Percentiles rank a stretch among this genome's conserved stretches.
Evolutionary conservation across 2,888 invertebrate species (phyloP).

Genomic region (Germaria angustata): DNA sequence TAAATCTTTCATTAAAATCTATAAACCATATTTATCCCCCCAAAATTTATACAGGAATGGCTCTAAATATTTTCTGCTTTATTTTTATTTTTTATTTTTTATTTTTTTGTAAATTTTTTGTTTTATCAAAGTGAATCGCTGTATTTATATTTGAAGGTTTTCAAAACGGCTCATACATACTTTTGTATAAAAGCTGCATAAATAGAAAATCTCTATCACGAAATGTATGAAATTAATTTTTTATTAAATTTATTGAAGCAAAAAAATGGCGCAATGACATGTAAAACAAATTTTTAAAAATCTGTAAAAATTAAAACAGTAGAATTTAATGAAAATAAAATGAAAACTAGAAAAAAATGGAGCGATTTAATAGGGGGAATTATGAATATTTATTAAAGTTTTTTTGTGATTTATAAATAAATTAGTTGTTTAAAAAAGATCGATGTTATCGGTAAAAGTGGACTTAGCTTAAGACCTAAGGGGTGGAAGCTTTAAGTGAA

Average conservation of each 20-base stretch:
- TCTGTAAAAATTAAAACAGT: too few relatives aligned
- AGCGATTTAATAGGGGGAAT: background rate
- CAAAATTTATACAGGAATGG: slow-evolving; percentile 50
- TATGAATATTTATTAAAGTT: background rate
- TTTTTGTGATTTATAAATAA: too few relatives aligned
- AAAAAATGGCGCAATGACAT: slow-evolving; percentile 41
- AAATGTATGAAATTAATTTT: slow-evolving; percentile 3
- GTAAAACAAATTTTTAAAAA: slow-evolving; percentile 30
- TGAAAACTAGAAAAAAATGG: background rate
- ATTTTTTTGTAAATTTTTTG: background rate
- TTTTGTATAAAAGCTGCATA: background rate
- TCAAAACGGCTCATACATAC: background rate
- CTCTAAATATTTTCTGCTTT: background rate
- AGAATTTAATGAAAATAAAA: background rate
- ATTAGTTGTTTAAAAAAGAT: too few relatives aligned
- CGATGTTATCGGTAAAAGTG: too few relatives aligned
- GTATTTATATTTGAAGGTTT: background rate
- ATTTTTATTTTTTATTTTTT: too few relatives aligned
- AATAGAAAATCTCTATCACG: slow-evolving; percentile 10
- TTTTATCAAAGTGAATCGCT: slow-evolving; percentile 27
- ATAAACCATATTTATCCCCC: slow-evolving; percentile 1
- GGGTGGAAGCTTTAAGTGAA: too few relatives aligned
- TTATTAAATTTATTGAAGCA: slow-evolving; percentile 26
- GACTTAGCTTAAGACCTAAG: too few relatives aligned
- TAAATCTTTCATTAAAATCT: slow-evolving; percentile 23